phyloP scores from a whole-genome alignment of 1,140 invertebrate species.

The Trichomalopsis sarcophagae region DNA sequence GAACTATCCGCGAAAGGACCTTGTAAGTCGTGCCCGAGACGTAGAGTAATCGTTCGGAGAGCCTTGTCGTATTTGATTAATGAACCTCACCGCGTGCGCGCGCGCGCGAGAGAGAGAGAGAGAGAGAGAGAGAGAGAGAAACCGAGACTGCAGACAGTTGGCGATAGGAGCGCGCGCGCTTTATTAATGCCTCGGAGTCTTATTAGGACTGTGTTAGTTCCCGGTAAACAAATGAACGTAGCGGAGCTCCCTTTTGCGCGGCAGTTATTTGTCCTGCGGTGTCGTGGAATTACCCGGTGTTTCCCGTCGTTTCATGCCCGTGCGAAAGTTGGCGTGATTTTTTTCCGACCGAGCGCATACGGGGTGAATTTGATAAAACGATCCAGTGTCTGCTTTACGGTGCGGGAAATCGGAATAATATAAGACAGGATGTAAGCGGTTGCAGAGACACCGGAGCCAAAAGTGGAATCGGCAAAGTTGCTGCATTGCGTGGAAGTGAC shows the following conservation, averaged over 20 bases:
- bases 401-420: background rate
- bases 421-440: background rate
- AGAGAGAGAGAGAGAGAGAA: background rate
- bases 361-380: background rate
- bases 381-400: background rate
- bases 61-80: conserved; percentile 56
- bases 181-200: conserved; percentile 24
- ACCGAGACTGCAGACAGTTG: background rate
- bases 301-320: background rate
- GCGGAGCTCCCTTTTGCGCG: background rate
- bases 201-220: background rate
- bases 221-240: background rate
- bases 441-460: background rate
- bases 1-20: background rate
- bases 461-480: conserved; percentile 6
- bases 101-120: too few species aligned
- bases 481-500: background rate
- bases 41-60: conserved; percentile 54
- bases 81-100: conserved; percentile 41
- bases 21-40: conserved; percentile 24
- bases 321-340: too few species aligned
- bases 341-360: too few species aligned
- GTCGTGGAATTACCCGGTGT: background rate
- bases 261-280: background rate
- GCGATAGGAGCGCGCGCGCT: background rate